These are phyloP conservation scores for Tinamus major DNA, from an alignment of 2,797 vertebrate species.

Conservation along the genomic window DNA sequence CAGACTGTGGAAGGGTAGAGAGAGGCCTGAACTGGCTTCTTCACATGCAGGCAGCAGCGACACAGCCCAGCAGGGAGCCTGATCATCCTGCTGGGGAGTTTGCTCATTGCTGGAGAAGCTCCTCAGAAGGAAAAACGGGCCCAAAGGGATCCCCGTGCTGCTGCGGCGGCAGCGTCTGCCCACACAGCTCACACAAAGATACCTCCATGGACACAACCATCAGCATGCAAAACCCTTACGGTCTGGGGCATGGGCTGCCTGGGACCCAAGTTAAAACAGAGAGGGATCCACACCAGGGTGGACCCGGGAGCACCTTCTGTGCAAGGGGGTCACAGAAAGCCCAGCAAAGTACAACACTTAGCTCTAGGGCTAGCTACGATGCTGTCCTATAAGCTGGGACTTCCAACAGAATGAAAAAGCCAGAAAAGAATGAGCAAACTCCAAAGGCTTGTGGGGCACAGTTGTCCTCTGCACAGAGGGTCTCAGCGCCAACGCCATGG, in stretches of 20 bases:
- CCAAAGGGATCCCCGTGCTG: neutral
- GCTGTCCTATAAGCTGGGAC: neutral
- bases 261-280: fast-evolving
- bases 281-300: fast-evolving
- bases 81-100: fast-evolving
- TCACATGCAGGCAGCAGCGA: neutral
- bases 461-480: neutral
- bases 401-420: neutral
- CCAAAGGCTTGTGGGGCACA: neutral
- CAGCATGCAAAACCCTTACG: neutral
- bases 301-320: neutral
- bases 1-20: fast-evolving
- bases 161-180: fast-evolving
- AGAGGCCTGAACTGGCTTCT: neutral
- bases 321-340: neutral
- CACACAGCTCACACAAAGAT: neutral
- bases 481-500: neutral
- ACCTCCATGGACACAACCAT: fast-evolving
- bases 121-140: neutral
- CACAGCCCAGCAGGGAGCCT: neutral
- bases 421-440: neutral
- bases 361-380: neutral
- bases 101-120: neutral
- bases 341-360: neutral
- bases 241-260: neutral